Conservation (phyloP, 2,797 vertebrate genomes). For the Antrozous pallidus region DNA sequence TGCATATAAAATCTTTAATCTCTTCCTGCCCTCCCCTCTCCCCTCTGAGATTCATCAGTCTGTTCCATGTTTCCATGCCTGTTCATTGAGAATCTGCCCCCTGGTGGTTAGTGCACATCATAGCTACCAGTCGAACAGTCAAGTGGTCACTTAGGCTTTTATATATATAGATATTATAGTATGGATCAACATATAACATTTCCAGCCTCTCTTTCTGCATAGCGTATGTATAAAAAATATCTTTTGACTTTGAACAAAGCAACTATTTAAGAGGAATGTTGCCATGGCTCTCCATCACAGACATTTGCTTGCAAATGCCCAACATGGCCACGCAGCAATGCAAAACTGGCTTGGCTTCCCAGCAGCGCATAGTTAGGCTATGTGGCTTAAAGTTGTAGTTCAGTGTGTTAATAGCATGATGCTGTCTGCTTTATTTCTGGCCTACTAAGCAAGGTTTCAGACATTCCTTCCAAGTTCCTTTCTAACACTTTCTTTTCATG, state of each 20-base stretch:
- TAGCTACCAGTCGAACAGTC: no score
- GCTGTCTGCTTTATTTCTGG: background rate
- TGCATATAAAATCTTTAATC: no score
- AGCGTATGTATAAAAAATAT: background rate
- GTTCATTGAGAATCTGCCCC: no score
- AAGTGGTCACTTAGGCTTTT: no score
- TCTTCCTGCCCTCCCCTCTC: no score
- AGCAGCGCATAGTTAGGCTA: background rate
- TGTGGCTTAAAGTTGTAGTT: background rate
- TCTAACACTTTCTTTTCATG: background rate
- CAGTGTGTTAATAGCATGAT: background rate
- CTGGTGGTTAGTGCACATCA: no score
- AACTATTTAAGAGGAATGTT: conserved; percentile 26
- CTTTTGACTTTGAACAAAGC: conserved; percentile 24
- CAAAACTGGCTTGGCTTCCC: conserved; percentile 27
- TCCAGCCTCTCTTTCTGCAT: background rate
- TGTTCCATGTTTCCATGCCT: no score
- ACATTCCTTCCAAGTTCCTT: background rate
- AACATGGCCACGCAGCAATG: background rate
- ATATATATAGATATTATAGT: background rate
- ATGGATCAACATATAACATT: conserved; percentile 17
- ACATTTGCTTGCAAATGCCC: background rate
- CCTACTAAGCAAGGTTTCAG: background rate
- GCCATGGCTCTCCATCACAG: background rate
- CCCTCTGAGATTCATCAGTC: no score